These are phyloP conservation scores for Pachymerium ferrugineum DNA, from an alignment of 2,888 invertebrate species.

Conservation along the genomic window DNA sequence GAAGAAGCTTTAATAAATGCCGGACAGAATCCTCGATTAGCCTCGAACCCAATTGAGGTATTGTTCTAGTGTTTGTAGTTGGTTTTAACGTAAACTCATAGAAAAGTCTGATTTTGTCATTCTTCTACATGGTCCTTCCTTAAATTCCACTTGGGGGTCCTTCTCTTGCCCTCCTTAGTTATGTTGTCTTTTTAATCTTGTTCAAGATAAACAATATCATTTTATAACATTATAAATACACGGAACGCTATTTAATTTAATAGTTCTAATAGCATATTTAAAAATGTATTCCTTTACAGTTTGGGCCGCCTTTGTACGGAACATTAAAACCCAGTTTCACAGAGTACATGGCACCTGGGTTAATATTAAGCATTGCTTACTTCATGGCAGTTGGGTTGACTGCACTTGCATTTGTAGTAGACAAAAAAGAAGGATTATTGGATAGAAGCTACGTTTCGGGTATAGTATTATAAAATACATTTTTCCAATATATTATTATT, in stretches of 20 bases:
- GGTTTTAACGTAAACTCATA: too few species aligned
- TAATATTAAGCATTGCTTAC: conserved; percentile 86
- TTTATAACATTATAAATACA: too few species aligned
- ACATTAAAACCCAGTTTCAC: conserved; percentile 77
- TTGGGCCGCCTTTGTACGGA: conserved; percentile 36
- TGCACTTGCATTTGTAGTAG: conserved; percentile 82
- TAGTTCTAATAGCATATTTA: too few species aligned
- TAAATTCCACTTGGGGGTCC: too few species aligned
- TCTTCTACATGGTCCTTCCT: too few species aligned
- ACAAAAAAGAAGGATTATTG: conserved; percentile 81
- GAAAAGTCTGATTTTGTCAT: too few species aligned
- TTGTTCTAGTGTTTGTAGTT: too few species aligned
- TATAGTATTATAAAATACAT: conserved; percentile 42
- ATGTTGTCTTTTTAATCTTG: too few species aligned
- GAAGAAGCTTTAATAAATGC: neutral
- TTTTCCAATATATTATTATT: too few species aligned
- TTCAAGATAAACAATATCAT: too few species aligned
- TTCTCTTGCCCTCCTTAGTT: too few species aligned
- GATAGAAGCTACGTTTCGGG: conserved; percentile 91
- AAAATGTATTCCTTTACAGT: conserved; percentile 12
- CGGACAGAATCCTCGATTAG: neutral
- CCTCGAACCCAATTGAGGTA: neutral
- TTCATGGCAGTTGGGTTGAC: conserved; percentile 92
- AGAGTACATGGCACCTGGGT: conserved; percentile 92
- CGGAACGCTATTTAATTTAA: too few species aligned